phyloP scores from a whole-genome alignment of 1,140 invertebrate species.

The Drosophila punjabiensis region DNA sequence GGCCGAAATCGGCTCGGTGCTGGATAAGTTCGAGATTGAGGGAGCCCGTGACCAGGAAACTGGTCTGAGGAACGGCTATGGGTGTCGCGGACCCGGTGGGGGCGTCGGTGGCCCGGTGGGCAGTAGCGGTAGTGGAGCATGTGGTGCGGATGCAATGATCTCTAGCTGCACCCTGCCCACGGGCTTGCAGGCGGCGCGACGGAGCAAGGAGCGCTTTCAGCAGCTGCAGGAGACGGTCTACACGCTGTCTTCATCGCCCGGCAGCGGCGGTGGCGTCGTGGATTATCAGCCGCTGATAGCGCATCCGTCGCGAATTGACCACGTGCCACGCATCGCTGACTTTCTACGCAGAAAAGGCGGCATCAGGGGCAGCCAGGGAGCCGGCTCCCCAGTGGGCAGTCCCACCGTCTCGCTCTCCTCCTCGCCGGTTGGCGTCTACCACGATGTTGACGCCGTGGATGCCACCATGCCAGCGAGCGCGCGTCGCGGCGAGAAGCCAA shows the following conservation, averaged over 20 bases:
- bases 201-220: conserved; percentile 80
- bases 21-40: conserved; percentile 89
- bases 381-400: conserved; percentile 91
- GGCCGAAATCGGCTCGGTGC: conserved; percentile 92
- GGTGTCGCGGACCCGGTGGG: conserved; percentile 62
- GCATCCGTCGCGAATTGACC: conserved; percentile 79
- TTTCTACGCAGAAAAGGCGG: conserved; percentile 77
- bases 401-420: conserved; percentile 75
- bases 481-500: conserved; percentile 47
- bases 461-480: conserved; percentile 61
- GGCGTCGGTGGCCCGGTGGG: not conserved
- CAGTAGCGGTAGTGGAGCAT: conserved; percentile 22
- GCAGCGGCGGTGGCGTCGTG: conserved; percentile 40
- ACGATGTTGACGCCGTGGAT: conserved; percentile 76
- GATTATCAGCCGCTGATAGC: conserved; percentile 83
- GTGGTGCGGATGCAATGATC: conserved; percentile 86
- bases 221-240: conserved; percentile 81
- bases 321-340: conserved; percentile 81
- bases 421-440: conserved; percentile 84
- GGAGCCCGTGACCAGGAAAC: conserved; percentile 72
- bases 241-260: conserved; percentile 60
- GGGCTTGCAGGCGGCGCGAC: conserved; percentile 83
- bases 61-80: conserved; percentile 70
- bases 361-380: conserved; percentile 64
- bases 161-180: conserved; percentile 88